These are phyloP conservation scores for Caranx melampygus DNA, from an alignment of 2,113 vertebrate genomes.

Conservation along the genomic window DNA sequence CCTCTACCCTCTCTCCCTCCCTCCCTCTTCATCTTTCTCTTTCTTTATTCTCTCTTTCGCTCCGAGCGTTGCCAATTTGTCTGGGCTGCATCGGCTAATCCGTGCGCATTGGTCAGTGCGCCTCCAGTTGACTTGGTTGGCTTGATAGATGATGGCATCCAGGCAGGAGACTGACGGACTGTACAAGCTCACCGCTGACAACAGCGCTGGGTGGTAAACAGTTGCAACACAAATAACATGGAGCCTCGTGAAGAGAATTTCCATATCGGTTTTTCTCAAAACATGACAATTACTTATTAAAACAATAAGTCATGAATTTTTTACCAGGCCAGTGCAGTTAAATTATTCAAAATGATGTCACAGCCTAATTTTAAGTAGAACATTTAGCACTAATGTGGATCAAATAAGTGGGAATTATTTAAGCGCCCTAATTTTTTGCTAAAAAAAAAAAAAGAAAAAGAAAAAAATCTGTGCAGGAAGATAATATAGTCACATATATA, in stretches of 20 bases:
- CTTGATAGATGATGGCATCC: constrained; percentile 73
- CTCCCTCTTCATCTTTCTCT: constrained; percentile 25
- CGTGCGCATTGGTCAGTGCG: constrained; percentile 72
- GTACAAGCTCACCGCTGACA: constrained; percentile 68
- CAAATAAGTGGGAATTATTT: background rate
- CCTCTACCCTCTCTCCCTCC: constrained; percentile 34
- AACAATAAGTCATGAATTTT: background rate
- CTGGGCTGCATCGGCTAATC: constrained; percentile 72
- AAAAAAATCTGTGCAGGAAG: background rate
- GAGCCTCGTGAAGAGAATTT: background rate
- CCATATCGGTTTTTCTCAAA: background rate
- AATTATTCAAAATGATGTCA: background rate
- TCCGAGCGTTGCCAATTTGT: constrained; percentile 77
- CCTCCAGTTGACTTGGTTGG: constrained; percentile 74
- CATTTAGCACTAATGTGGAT: background rate
- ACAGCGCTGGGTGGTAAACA: constrained; percentile 53
- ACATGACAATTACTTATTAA: constrained; percentile 10
- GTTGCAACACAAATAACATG: background rate
- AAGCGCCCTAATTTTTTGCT: background rate
- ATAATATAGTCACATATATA: constrained; percentile 17
- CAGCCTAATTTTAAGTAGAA: background rate
- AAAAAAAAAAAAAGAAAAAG: too few species aligned
- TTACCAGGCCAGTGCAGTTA: background rate
- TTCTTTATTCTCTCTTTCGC: constrained; percentile 60
- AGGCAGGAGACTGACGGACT: constrained; percentile 67